phyloP scores from a whole-genome alignment of 2,888 invertebrate species.

The Sarcophaga carnaria region DNA sequence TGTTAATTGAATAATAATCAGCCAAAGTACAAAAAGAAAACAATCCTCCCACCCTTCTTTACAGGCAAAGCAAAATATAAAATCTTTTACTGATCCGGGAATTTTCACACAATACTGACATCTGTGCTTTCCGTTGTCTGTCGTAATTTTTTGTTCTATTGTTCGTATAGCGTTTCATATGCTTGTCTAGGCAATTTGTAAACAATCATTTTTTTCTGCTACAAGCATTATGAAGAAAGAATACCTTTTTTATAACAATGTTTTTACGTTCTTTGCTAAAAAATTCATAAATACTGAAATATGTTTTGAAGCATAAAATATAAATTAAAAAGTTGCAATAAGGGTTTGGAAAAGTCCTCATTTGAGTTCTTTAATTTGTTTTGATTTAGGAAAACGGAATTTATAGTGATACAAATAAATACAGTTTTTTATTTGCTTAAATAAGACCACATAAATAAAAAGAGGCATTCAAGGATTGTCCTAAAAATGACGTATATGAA shows the following conservation, averaged over 20 bases:
- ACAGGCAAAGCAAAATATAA: slow-evolving; percentile 40
- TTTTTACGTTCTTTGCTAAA: neutral
- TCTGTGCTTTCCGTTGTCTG: slow-evolving; percentile 71
- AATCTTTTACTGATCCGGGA: slow-evolving; percentile 77
- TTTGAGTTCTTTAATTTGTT: neutral
- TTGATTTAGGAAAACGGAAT: neutral
- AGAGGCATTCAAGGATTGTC: no score
- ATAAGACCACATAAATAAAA: no score
- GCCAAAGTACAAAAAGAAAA: slow-evolving; percentile 9
- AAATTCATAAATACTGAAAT: slow-evolving; percentile 32
- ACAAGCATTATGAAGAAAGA: neutral
- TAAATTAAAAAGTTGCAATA: slow-evolving; percentile 65
- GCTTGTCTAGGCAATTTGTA: slow-evolving; percentile 47
- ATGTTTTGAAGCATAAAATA: slow-evolving; percentile 61
- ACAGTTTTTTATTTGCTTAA: no score
- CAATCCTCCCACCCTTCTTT: slow-evolving; percentile 1
- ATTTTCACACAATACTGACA: slow-evolving; percentile 78
- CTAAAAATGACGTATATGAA: no score
- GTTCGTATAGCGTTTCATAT: slow-evolving; percentile 49
- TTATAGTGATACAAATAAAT: no score
- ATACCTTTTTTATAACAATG: neutral
- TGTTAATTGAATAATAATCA: slow-evolving; percentile 45
- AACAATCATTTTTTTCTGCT: neutral
- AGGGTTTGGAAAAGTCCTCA: slow-evolving; percentile 18
- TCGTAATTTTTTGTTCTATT: slow-evolving; percentile 24